These are phyloP conservation scores for Rhinogobio ventralis DNA, from an alignment of 2,797 vertebrate species.

Conservation along the genomic window DNA sequence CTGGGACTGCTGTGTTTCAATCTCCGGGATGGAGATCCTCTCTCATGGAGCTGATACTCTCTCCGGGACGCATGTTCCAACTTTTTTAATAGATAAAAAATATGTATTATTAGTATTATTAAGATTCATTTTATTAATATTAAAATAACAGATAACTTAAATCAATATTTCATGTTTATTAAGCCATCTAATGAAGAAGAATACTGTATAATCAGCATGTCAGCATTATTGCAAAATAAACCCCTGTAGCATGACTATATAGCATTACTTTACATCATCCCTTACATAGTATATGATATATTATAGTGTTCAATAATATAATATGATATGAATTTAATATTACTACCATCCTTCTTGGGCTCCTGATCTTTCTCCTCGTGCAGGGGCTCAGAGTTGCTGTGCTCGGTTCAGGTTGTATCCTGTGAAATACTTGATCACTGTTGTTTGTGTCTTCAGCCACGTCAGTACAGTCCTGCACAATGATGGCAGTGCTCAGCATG, in stretches of 20 bases:
- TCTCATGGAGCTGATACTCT: conserved; percentile 46
- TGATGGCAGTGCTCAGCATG: conserved; percentile 14
- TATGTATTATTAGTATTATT: too few relatives aligned
- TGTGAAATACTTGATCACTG: conserved; percentile 75
- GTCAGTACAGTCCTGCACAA: conserved; percentile 79
- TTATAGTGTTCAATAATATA: background rate
- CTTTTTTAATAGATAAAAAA: background rate
- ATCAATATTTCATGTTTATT: background rate
- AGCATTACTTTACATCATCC: background rate
- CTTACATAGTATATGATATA: background rate
- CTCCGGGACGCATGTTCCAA: conserved; percentile 21
- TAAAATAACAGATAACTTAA: background rate
- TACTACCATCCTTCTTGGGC: conserved; percentile 60
- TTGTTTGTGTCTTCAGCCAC: conserved; percentile 77
- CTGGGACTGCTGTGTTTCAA: conserved; percentile 70
- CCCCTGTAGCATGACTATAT: background rate
- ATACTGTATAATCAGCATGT: background rate
- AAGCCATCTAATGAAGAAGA: background rate
- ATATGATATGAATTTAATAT: background rate
- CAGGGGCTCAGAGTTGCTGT: conserved; percentile 69
- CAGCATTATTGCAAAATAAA: background rate
- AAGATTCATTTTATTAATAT: background rate
- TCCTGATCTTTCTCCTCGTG: conserved; percentile 71
- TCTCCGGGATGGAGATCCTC: conserved; percentile 60
- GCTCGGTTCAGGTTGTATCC: conserved; percentile 61